These are phyloP conservation scores for Apostichopus leukothele DNA, from an alignment of 53 echinoderm and acorn worm genomes.

Conservation along the genomic window DNA sequence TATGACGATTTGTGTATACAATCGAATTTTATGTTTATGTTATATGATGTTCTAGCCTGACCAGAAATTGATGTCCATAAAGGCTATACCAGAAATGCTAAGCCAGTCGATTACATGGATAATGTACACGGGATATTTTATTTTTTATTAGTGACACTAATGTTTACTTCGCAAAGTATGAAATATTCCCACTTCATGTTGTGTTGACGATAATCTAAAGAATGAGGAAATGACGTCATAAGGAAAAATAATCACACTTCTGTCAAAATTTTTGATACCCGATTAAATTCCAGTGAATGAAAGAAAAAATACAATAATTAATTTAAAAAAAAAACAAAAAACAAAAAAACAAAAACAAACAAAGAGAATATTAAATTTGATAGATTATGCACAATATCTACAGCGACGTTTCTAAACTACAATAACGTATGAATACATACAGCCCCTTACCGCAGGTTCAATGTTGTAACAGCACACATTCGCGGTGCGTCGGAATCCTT, in stretches of 20 bases:
- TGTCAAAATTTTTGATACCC: background rate
- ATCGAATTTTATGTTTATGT: too few species aligned
- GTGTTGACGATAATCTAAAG: too few species aligned
- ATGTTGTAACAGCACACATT: slow-evolving; percentile 19
- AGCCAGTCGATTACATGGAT: too few species aligned
- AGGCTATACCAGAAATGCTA: too few species aligned
- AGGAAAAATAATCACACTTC: background rate
- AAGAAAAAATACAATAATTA: background rate
- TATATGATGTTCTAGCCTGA: too few species aligned
- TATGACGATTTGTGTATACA: too few species aligned
- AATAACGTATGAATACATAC: slow-evolving; percentile 10
- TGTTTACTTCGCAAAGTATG: too few species aligned
- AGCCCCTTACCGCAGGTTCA: slow-evolving; percentile 32
- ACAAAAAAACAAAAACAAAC: background rate
- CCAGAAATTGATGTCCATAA: too few species aligned
- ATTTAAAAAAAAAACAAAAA: background rate
- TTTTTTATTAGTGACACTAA: too few species aligned
- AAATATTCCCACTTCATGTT: too few species aligned
- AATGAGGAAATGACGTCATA: background rate
- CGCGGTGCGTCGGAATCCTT: slow-evolving; percentile 31
- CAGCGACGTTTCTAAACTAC: slow-evolving; percentile 17
- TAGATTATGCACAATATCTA: background rate
- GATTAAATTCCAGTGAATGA: background rate
- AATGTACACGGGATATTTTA: too few species aligned
- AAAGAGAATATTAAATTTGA: background rate